Evolutionary conservation across 2,888 invertebrate species (phyloP).

Genomic region (Antheraea assamensis): DNA sequence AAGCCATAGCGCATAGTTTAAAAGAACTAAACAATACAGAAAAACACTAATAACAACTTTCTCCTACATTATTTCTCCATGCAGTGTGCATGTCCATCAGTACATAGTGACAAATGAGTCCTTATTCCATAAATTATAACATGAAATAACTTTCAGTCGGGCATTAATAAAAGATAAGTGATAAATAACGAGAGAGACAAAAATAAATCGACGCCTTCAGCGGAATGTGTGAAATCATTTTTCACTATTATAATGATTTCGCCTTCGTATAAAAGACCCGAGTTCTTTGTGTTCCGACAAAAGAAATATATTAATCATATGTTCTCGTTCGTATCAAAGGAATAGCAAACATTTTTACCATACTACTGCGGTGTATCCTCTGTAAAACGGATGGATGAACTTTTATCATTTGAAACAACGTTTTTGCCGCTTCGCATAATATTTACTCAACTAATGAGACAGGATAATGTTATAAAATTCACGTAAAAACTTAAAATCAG

Average conservation of each 20-base stretch:
- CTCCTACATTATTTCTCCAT: not conserved
- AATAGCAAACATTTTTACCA: constrained; percentile 22
- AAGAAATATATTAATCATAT: constrained; percentile 24
- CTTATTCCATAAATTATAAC: not conserved
- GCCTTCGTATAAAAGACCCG: constrained; percentile 22
- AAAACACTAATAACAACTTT: not conserved
- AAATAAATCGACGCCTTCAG: constrained; percentile 33
- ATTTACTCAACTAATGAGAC: constrained; percentile 11
- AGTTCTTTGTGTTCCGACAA: constrained; percentile 24
- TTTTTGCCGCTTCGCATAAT: not conserved
- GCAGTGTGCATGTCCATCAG: not conserved
- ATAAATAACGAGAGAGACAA: constrained; percentile 26
- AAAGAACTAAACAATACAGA: too few relatives aligned
- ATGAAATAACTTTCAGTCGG: not conserved
- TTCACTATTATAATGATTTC: constrained; percentile 24
- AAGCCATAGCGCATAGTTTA: too few relatives aligned
- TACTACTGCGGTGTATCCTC: constrained; percentile 6
- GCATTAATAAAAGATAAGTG: not conserved
- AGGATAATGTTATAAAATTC: not conserved
- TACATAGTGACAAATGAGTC: not conserved
- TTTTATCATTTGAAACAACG: constrained; percentile 8
- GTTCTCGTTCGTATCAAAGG: constrained; percentile 22
- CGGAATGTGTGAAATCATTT: constrained; percentile 22
- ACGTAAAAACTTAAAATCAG: constrained; percentile 4
- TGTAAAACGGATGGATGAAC: constrained; percentile 18